phyloP scores from a whole-genome alignment of 2,113 vertebrate genomes.

The Bos taurus region ARS-UCD2.0 NC_037348.1:6863501-6864000 shows the following conservation, averaged over 20 bases:
- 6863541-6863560: constrained; percentile 83
- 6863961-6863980: constrained; percentile 84
- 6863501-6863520: constrained; percentile 87
- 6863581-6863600: constrained; percentile 89
- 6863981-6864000: constrained; percentile 87
- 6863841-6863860: constrained; percentile 87
- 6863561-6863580: constrained; percentile 86
- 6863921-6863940: constrained; percentile 81
- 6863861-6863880: constrained; percentile 86
- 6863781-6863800: constrained; percentile 90
- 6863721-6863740: constrained; percentile 81
- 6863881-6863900: constrained; percentile 79
- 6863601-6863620: constrained; percentile 86
- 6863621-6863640: constrained; percentile 86
- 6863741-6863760: constrained; percentile 81
- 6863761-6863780: constrained; percentile 88
- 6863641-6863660: constrained; percentile 82
- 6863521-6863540: constrained; percentile 84
- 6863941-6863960: constrained; percentile 88
- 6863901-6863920: constrained; percentile 77
- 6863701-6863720: constrained; percentile 82
- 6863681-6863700: constrained; percentile 83
- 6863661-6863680: constrained; percentile 84
- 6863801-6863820: constrained; percentile 83
- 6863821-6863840: constrained; percentile 81